Conservation (phyloP, 2,113 vertebrate genomes). For the Pachyramphus minor region DNA sequence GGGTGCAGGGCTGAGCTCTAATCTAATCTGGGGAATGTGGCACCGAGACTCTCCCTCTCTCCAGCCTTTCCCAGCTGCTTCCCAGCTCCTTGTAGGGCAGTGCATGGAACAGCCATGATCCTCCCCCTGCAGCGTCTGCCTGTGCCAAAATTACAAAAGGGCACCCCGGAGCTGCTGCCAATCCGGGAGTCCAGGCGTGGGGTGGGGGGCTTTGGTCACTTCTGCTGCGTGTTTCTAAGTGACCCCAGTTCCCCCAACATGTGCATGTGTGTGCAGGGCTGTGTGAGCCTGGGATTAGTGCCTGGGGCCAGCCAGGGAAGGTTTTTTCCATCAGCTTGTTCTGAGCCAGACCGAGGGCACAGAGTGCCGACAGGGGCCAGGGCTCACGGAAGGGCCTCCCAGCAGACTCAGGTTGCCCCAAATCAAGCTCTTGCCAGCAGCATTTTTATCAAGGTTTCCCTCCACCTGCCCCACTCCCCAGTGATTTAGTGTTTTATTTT, state of each 20-base stretch:
- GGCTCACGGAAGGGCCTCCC: not conserved
- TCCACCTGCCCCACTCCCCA: not conserved
- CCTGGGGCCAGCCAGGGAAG: not conserved
- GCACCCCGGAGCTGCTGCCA: not conserved
- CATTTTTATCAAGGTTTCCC: not conserved
- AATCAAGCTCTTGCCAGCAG: not conserved
- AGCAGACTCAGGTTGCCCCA: not conserved
- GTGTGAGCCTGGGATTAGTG: rapidly evolving
- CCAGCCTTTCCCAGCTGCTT: slow-evolving; percentile 54
- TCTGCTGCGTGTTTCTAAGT: not conserved
- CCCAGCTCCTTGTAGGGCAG: slow-evolving; percentile 59
- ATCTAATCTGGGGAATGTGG: slow-evolving; percentile 73
- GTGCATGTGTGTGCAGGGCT: not conserved
- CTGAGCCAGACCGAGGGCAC: not conserved
- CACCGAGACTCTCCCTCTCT: not conserved
- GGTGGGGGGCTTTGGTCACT: not conserved
- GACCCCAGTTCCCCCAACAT: not conserved
- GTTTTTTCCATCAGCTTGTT: not conserved
- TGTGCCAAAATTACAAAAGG: slow-evolving; percentile 27
- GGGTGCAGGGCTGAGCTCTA: slow-evolving; percentile 28
- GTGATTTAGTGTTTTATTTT: not conserved
- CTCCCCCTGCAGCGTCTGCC: not conserved
- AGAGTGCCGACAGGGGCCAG: not conserved
- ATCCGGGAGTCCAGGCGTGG: rapidly evolving
- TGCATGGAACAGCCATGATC: not conserved